Evolutionary conservation across 1,140 invertebrate genomes (phyloP), one percentile per base, ranked within the genome.

Genomic region (Hyposmocoma kahamanoa): DNA sequence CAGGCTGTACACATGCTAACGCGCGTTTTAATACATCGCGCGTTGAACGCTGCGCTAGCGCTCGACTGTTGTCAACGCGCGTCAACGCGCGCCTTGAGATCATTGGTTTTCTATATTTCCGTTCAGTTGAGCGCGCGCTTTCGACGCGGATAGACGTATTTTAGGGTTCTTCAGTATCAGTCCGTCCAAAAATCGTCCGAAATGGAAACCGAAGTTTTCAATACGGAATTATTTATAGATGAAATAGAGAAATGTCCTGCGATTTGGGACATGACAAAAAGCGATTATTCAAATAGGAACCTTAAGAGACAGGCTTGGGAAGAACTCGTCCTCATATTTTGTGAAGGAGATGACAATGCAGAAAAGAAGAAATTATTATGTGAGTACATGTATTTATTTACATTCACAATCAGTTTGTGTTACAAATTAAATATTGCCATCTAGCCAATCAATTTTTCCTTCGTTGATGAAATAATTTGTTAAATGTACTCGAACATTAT

Each of bases 91-190:
- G 39, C 36, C 53, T 62, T 57, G 50, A 52, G 47, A 57, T 57
- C 22, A 53, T 57, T 56, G 48, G 50, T 62, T 62, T 54, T 57
- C 47, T 48, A 56, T 62, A 46, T 53, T 62, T 53, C 54, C 47
- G 48, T 54, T 62, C 47, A 54, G 50, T 49, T 56, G 48, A 60
- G 49, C 47, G 54, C 49, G 49, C 55, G 52, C 42, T 54, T 62
- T 57, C 38, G 48, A 57, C 55, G 46, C 53, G 55, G 46, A 50
- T 52, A 42, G 34, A 46, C 48, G 39, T 24, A 55, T 48, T 52
- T 51, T 8, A 15, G 34, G 8, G 8, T n/a, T n/a, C n/a, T n/a
- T n/a, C n/a, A n/a, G n/a, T 28, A 45, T 45, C 26, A 13, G 28
- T 24, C 32, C 26, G 43, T 45, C 26, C 10, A 34, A 28, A 45